Evolutionary conservation across 2,888 invertebrate species (phyloP).

Genomic region (Andrena haemorrhoa): DNA sequence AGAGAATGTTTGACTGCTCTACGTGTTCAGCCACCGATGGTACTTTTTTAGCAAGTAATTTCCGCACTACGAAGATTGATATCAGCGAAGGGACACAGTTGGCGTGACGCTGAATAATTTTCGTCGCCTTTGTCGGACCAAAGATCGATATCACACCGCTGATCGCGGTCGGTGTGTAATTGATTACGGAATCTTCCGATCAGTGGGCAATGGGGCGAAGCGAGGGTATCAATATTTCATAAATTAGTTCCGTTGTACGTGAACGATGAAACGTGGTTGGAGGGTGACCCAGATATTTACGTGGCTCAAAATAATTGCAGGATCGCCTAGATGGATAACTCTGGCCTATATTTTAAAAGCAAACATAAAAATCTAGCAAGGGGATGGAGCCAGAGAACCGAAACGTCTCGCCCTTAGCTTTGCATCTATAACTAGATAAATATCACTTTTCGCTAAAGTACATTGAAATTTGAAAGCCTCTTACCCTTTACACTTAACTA

Average conservation of each 20-base stretch:
- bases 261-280: conserved; percentile 13
- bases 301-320: conserved; percentile 23
- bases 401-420: too few species aligned
- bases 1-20: background rate
- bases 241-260: background rate
- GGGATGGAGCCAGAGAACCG: too few species aligned
- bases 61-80: background rate
- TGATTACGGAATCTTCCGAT: conserved; percentile 15
- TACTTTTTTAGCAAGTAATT: conserved; percentile 14
- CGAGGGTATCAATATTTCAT: conserved; percentile 22
- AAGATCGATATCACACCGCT: conserved; percentile 40
- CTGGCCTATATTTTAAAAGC: conserved; percentile 12
- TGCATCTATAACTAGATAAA: too few species aligned
- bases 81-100: conserved; percentile 24
- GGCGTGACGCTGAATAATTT: conserved; percentile 32
- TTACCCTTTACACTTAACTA: background rate
- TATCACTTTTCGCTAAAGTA: too few species aligned
- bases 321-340: background rate
- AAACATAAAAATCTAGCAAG: too few species aligned
- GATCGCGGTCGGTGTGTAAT: conserved; percentile 17
- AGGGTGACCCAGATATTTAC: conserved; percentile 32
- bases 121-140: conserved; percentile 16
- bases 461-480: background rate
- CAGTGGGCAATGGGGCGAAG: conserved; percentile 10
- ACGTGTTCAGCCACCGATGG: background rate